Evolutionary conservation across 2,113 vertebrate species (phyloP).

Genomic region (Lophotis ruficrista): DNA sequence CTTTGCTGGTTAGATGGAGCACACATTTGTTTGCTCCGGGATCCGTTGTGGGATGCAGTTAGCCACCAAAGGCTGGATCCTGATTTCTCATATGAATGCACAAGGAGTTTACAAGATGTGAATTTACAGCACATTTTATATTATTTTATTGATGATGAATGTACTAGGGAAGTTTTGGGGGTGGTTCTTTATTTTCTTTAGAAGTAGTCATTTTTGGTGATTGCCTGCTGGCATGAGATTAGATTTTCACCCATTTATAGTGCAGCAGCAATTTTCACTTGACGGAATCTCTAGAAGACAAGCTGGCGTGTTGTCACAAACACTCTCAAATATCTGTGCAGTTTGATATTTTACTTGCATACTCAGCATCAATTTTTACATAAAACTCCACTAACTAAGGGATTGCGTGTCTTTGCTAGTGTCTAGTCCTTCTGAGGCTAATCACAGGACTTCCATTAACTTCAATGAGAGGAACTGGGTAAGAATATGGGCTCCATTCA

Average conservation of each 20-base stretch:
- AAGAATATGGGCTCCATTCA: not conserved
- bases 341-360: not conserved
- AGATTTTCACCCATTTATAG: not conserved
- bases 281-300: not conserved
- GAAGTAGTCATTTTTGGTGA: not conserved
- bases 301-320: conserved; percentile 10
- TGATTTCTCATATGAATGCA: not conserved
- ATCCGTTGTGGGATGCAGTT: not conserved
- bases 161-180: not conserved
- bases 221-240: not conserved
- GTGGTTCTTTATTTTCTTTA: not conserved
- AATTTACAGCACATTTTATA: not conserved
- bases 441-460: not conserved
- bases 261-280: not conserved
- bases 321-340: not conserved
- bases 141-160: not conserved
- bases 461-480: not conserved
- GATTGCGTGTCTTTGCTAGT: not conserved
- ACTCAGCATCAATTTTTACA: not conserved
- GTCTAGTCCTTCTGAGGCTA: not conserved
- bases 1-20: not conserved
- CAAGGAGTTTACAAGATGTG: not conserved
- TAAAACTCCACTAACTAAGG: not conserved
- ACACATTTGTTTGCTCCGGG: not conserved
- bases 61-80: not conserved